A percentile compares a stretch with the other conserved stretches of the same genome.
Evolutionary conservation across 2,888 invertebrate genomes (phyloP).

Genomic region (Eumacrocentrus americanus): DNA sequence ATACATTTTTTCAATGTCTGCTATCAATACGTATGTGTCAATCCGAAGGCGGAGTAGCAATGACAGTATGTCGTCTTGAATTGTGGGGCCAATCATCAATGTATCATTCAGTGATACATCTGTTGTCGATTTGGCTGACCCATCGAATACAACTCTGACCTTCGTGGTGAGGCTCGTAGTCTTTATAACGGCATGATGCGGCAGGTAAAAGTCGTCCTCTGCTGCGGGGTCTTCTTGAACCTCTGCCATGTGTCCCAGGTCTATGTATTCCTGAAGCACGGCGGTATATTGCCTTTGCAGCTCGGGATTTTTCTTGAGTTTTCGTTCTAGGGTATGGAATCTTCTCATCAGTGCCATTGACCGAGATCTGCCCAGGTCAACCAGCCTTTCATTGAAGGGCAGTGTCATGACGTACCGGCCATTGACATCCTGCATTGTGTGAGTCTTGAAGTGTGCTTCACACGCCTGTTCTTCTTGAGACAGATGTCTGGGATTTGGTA

Average conservation of each 20-base stretch:
- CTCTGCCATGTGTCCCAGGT: constrained; percentile 33
- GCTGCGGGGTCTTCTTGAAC: not conserved
- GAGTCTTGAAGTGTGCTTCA: constrained; percentile 27
- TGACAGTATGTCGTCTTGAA: constrained; percentile 39
- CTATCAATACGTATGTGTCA: constrained; percentile 39
- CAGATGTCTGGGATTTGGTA: not conserved
- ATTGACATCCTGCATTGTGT: not conserved
- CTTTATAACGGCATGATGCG: constrained; percentile 46
- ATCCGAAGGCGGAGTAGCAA: constrained; percentile 39
- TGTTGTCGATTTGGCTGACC: constrained; percentile 36
- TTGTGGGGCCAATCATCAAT: constrained; percentile 38
- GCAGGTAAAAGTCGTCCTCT: constrained; percentile 38
- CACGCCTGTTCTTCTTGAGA: constrained; percentile 17
- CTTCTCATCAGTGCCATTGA: constrained; percentile 24
- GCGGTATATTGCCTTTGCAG: constrained; percentile 20
- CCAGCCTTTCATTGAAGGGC: constrained; percentile 25
- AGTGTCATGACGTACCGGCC: constrained; percentile 30
- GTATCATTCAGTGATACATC: constrained; percentile 43
- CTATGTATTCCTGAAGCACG: constrained; percentile 32
- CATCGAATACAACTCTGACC: constrained; percentile 47
- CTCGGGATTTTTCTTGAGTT: constrained; percentile 23
- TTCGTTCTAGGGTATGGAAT: constrained; percentile 20
- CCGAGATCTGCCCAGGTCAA: constrained; percentile 19
- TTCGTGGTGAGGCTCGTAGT: constrained; percentile 40
- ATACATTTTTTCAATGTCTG: constrained; percentile 51